Conservation (phyloP, 2,888 invertebrate species). For the Atrina japonica region DNA sequence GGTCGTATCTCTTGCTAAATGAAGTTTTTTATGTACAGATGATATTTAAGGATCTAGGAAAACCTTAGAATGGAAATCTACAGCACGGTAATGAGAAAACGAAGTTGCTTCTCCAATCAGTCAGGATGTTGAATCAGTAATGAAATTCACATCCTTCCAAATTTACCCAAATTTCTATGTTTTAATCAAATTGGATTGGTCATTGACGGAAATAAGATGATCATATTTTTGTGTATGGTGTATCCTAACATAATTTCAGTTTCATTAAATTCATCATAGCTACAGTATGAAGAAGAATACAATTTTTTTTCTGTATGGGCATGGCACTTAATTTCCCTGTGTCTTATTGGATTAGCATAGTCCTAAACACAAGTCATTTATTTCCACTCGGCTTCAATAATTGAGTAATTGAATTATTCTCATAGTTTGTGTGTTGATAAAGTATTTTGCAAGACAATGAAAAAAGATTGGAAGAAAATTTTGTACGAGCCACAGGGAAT, state of each 20-base stretch:
- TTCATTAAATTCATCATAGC: constrained; percentile 30
- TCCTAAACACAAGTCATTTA: constrained; percentile 63
- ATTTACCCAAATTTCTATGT: no score
- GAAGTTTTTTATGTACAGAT: no score
- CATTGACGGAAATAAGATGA: constrained; percentile 45
- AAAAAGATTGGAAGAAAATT: constrained; percentile 55
- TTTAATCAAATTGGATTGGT: constrained; percentile 40
- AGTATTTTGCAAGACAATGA: constrained; percentile 63
- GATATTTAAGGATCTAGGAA: no score
- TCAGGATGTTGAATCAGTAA: no score
- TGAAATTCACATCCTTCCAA: constrained; percentile 43
- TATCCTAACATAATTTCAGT: constrained; percentile 46
- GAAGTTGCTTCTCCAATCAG: no score
- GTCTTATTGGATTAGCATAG: constrained; percentile 57
- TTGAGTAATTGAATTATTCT: constrained; percentile 65
- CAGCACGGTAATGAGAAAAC: no score
- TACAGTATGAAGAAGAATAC: constrained; percentile 15
- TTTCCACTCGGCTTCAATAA: constrained; percentile 70
- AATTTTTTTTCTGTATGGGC: constrained; percentile 36
- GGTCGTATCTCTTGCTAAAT: no score
- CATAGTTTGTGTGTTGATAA: constrained; percentile 70
- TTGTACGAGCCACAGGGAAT: constrained; percentile 42
- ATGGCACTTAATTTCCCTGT: constrained; percentile 47
- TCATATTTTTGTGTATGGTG: constrained; percentile 43
- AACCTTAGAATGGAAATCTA: no score